Evolutionary conservation across 2,113 vertebrate genomes (phyloP).

Genomic region (Hyla sarda): DNA sequence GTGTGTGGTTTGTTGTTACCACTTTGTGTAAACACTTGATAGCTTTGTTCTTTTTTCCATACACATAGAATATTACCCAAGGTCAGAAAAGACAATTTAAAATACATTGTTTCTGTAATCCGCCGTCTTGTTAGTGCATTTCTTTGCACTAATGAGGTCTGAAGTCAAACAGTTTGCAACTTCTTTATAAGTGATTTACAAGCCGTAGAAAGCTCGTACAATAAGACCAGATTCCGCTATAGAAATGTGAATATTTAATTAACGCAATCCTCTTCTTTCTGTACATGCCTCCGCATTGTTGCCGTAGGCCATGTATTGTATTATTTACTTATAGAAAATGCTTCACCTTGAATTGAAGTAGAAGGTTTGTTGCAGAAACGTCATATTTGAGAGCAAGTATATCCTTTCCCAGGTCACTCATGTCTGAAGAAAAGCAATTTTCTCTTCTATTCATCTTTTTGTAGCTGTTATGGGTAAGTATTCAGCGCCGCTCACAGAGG

Average conservation of each 20-base stretch:
- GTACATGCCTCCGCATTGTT: conserved; percentile 25
- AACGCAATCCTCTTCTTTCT: neutral
- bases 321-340: conserved; percentile 48
- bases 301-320: conserved; percentile 54
- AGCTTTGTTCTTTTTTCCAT: neutral
- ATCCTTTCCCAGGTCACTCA: conserved; percentile 49
- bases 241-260: conserved; percentile 40
- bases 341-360: conserved; percentile 57
- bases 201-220: neutral
- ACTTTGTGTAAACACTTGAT: neutral
- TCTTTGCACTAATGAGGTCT: conserved; percentile 41
- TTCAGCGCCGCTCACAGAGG: conserved; percentile 30
- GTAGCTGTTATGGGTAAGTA: conserved; percentile 43
- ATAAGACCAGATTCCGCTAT: neutral
- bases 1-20: neutral
- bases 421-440: conserved; percentile 58
- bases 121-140: conserved; percentile 33
- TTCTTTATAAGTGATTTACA: conserved; percentile 32
- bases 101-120: conserved; percentile 20
- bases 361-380: conserved; percentile 47
- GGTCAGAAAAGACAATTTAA: conserved; percentile 33
- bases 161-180: conserved; percentile 17
- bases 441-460: conserved; percentile 53
- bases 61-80: conserved; percentile 21
- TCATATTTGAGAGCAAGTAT: conserved; percentile 43